Evolutionary conservation across 2,113 vertebrate species (phyloP), one percentile per base, ranked within the genome.

Genomic region (Diadophis punctatus): DNA sequence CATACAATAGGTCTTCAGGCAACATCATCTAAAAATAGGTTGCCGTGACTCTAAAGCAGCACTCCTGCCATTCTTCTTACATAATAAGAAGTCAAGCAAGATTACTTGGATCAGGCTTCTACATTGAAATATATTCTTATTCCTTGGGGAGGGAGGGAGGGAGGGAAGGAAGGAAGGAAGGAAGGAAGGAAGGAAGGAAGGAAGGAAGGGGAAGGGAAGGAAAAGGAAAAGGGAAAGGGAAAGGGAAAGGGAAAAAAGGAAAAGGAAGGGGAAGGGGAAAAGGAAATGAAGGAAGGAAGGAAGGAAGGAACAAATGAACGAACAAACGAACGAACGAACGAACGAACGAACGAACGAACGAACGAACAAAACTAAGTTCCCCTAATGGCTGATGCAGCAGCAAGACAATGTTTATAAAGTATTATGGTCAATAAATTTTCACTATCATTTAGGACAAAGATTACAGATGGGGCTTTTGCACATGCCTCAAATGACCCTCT

Each of bases 21-120:
- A 92, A 74, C 60, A 22, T 39, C 23, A 48, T 84, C 91, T 92
- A 92, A 92, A 92, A 92, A 89, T 89, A 89, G 51, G 5, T 48
- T 55, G 51, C 63, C 3, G 14, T 89, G 91, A 55, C 18, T 84
- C 87, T 74, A 92, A 88, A 80, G 39, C 43, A 4, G 43, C 8
- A 6, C 5, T 52, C 39, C 39, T 56, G 87, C 34, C 51, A 89
- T 63, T 92, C 30, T 91, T 91, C 18, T 53, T 55, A 88, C 86
- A 4, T 80, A 74, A 52, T 1, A 20, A 58, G 25, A 68, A 18
- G 3, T 80, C 34, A 92, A 27, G 58, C 23, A 80, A 12, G 18
- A 80, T 92, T 80, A 87, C 25, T 22, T 55, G n/a, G 46, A 60
- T 91, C n/a, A 3, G 8, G 20, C 3, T 43, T 84, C n/a, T 86